Evolutionary conservation across 2,888 invertebrate genomes (phyloP).

Genomic region (Deladenus siricidicola): DNA sequence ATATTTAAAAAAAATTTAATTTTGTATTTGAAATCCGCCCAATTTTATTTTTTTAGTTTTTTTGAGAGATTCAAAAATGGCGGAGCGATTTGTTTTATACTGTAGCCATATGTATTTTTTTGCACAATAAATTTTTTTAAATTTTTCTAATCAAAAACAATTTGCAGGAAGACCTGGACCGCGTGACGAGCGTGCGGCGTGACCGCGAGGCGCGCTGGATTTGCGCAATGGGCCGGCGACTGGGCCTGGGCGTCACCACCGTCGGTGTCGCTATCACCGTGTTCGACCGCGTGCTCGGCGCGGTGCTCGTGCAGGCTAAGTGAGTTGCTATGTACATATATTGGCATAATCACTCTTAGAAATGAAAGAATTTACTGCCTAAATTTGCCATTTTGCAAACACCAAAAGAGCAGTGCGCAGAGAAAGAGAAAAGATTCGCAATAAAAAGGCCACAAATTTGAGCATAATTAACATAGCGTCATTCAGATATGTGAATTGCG

Average conservation of each 20-base stretch:
- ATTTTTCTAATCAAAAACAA: background rate
- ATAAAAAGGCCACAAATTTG: too few relatives aligned
- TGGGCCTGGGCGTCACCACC: conserved; percentile 20
- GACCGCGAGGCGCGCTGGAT: conserved; percentile 23
- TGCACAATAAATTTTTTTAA: background rate
- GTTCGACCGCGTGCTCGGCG: conserved; percentile 21
- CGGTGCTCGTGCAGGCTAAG: conserved; percentile 19
- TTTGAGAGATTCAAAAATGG: too few relatives aligned
- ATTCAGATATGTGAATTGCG: conserved; percentile 27
- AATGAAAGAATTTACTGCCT: too few relatives aligned
- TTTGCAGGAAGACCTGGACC: background rate
- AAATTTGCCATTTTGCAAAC: too few relatives aligned
- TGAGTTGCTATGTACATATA: too few relatives aligned
- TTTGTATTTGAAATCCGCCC: background rate
- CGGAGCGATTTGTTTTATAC: too few relatives aligned
- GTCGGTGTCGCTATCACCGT: conserved; percentile 24
- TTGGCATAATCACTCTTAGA: too few relatives aligned
- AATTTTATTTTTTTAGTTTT: background rate
- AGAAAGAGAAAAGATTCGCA: too few relatives aligned
- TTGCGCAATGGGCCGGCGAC: conserved; percentile 11
- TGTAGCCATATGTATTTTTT: background rate
- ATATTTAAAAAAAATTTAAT: background rate
- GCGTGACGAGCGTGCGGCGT: conserved; percentile 4
- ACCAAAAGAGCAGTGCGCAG: too few relatives aligned
- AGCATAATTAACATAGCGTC: too few relatives aligned